Percentiles rank a stretch among this genome's conserved stretches.
phyloP scores from a whole-genome alignment of 23 tunicate genomes.

The Oikopleura dioica region DNA sequence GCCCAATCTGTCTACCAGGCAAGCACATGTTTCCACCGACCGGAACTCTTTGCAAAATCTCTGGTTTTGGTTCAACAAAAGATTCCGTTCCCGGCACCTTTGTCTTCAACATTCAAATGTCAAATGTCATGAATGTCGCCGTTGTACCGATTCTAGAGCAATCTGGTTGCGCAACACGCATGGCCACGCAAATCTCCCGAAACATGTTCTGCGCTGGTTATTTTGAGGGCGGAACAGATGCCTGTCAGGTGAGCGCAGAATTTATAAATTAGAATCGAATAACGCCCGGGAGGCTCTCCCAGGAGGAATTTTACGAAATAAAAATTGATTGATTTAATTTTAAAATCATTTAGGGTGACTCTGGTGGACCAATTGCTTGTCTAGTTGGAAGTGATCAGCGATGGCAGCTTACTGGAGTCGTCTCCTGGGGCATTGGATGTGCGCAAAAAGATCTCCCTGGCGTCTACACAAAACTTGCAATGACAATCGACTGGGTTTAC shows the following conservation, averaged over 20 bases:
- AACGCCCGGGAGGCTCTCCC: background rate
- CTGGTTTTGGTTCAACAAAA: background rate
- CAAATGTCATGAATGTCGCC: background rate
- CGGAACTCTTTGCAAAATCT: background rate
- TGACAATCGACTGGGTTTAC: conserved; percentile 1
- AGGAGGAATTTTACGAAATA: background rate
- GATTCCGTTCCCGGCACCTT: background rate
- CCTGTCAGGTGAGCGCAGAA: background rate
- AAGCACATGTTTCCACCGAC: background rate
- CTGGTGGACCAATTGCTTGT: conserved; percentile 10
- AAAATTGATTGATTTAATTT: background rate
- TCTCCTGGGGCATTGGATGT: conserved; percentile 12
- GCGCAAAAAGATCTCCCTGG: conserved; percentile 6
- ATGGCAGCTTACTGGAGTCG: conserved; percentile 9
- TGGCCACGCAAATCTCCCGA: background rate
- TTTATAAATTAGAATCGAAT: background rate
- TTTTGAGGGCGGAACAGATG: background rate
- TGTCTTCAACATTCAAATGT: background rate
- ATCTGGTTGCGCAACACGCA: background rate
- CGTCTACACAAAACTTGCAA: conserved; percentile 1
- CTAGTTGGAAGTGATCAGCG: background rate
- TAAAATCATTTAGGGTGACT: conserved; percentile 1
- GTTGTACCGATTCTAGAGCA: background rate
- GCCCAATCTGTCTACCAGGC: background rate
- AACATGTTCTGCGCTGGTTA: conserved; percentile 12